Conservation (phyloP, 2,113 vertebrate genomes). For the Ammodytes dubius region DNA sequence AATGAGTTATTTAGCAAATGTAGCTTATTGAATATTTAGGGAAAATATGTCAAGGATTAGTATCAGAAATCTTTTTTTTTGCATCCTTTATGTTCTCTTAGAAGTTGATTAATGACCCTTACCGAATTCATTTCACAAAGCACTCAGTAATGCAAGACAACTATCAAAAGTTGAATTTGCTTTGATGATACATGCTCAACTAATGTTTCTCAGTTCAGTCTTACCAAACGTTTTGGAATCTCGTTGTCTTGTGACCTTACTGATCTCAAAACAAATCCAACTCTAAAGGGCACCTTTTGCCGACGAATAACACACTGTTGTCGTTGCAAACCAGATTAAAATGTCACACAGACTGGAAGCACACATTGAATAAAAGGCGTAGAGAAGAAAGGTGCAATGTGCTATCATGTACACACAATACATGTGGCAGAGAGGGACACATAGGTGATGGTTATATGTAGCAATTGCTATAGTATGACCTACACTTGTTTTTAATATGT, state of each 20-base stretch:
- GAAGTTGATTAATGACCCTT: neutral
- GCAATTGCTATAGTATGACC: too few relatives aligned
- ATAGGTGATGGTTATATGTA: neutral
- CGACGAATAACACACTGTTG: neutral
- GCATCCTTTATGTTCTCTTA: neutral
- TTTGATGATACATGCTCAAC: neutral
- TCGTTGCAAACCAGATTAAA: neutral
- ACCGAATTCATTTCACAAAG: neutral
- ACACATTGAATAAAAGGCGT: conserved; percentile 7
- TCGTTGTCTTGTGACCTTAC: neutral
- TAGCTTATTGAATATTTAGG: neutral
- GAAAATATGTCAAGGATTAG: neutral
- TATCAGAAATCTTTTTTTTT: neutral
- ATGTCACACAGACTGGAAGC: conserved; percentile 13
- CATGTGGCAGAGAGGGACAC: neutral
- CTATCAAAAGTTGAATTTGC: neutral
- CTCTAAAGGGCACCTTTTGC: neutral
- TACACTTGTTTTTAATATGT: neutral
- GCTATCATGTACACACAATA: neutral
- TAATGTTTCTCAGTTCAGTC: neutral
- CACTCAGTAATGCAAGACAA: neutral
- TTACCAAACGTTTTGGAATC: neutral
- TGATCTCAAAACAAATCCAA: neutral
- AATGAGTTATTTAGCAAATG: neutral
- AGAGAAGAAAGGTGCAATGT: neutral